Conservation (phyloP, 2,888 invertebrate genomes). For the Scaptomyza caliginosa region DNA sequence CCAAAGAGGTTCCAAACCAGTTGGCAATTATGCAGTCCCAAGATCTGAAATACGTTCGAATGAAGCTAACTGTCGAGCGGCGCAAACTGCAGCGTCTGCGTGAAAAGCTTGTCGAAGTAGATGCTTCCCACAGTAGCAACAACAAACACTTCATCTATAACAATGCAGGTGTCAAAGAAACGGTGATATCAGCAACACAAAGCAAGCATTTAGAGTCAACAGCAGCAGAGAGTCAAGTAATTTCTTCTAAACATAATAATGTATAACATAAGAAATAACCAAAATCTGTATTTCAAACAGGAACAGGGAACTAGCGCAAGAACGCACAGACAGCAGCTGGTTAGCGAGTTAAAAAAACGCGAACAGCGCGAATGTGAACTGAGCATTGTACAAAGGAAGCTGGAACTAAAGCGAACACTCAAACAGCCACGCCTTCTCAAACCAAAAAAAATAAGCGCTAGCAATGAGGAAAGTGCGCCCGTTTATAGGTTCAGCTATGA, state of each 20-base stretch:
- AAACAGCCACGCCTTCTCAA: slow-evolving; percentile 87
- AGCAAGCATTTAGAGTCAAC: slow-evolving; percentile 88
- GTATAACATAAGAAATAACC: not conserved
- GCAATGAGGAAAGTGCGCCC: slow-evolving; percentile 88
- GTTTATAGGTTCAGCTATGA: slow-evolving; percentile 92
- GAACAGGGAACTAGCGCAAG: not conserved
- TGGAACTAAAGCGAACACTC: slow-evolving; percentile 89
- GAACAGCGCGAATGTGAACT: slow-evolving; percentile 91
- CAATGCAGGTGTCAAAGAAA: slow-evolving; percentile 85
- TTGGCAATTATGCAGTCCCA: slow-evolving; percentile 95
- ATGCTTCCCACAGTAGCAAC: slow-evolving; percentile 86
- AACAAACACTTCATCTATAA: slow-evolving; percentile 94
- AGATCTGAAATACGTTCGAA: slow-evolving; percentile 94
- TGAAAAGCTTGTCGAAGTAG: slow-evolving; percentile 92
- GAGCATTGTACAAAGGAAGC: slow-evolving; percentile 90
- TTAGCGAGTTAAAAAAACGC: slow-evolving; percentile 90
- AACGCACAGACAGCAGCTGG: slow-evolving; percentile 85
- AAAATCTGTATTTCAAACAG: not conserved
- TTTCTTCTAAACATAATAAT: not conserved
- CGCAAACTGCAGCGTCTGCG: slow-evolving; percentile 89
- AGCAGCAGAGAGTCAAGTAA: slow-evolving; percentile 84
- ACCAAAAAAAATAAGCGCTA: slow-evolving; percentile 87
- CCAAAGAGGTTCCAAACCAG: slow-evolving; percentile 93
- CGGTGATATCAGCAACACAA: slow-evolving; percentile 74
- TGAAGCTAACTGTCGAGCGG: slow-evolving; percentile 92